Conservation (phyloP, 1,140 invertebrate species). For the Argopecten irradians region DNA sequence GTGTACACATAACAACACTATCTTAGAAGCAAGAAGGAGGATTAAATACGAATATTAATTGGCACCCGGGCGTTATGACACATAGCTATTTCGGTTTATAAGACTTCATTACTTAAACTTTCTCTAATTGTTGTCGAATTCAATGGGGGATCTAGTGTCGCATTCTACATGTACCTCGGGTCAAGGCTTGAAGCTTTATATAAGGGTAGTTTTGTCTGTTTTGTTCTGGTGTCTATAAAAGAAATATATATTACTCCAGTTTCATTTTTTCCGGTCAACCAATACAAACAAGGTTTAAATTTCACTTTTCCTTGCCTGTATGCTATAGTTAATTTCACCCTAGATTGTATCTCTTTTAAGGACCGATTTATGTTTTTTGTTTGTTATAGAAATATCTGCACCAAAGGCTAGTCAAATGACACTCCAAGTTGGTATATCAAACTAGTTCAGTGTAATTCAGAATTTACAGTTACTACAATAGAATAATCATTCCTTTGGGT, state of each 20-base stretch:
- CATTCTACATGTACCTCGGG: background rate
- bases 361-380: background rate
- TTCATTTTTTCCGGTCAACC: background rate
- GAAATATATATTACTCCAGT: no score
- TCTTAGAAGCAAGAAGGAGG: no score
- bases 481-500: background rate
- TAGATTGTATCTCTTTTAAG: background rate
- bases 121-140: background rate
- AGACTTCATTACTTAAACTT: no score
- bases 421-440: background rate
- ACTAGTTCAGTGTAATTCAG: background rate
- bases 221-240: background rate
- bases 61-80: no score
- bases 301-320: background rate
- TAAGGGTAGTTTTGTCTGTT: background rate
- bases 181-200: background rate
- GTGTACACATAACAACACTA: no score
- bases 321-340: background rate
- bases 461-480: background rate
- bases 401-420: background rate
- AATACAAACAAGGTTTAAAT: background rate
- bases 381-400: background rate
- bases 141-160: background rate
- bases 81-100: no score
- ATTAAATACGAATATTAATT: no score